Evolutionary conservation across 2,888 invertebrate species (phyloP), one percentile per base, ranked within the genome.

Genomic region (Cotesia congregata): DNA sequence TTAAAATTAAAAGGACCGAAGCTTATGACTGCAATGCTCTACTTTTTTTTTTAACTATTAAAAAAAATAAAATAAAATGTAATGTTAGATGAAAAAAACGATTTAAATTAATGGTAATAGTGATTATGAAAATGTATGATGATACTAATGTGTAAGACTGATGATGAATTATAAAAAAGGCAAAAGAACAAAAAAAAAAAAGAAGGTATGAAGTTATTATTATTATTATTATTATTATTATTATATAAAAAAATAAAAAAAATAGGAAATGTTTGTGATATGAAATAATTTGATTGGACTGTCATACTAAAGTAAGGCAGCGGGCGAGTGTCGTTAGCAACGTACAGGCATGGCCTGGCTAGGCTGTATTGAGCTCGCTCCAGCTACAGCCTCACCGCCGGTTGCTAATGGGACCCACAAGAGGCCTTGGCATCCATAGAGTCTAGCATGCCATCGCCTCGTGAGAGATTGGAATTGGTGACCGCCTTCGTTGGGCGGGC

Each of bases 321-420:
- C 86, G 88, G 88, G 87, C 88, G 86, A 87, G 81, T 87, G 86
- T 88, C 87, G 87, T 83, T 86, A 87, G 88, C 88, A 88, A 88
- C 88, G 88, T 88, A 88, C 88, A 88, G 86, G 86, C 87, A 88
- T 87, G 87, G 88, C 88, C 87, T 87, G 87, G 88, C 88, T 88
- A 87, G 87, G 88, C 88, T 88, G 88, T 88, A 50, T 86, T 84
- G 87, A 85, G 85, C 85, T 87, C 87, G 86, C 87, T 86, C 86
- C 88, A 86, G 87, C 86, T 84, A 86, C 86, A 87, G 88, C 87
- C 87, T 86, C 87, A 86, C 86, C 88, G 85, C 85, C 87, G 83
- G 87, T 88, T 86, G 88, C 87, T 85, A 85, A 86, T 81, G 77
- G 81, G 81, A 81, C 80, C 81, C 81, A 82, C 79, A 74, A 82